A percentile compares a stretch with the other conserved stretches of the same genome.
phyloP scores from a whole-genome alignment of 2,797 vertebrate genomes.

The Podarcis lilfordi region DNA sequence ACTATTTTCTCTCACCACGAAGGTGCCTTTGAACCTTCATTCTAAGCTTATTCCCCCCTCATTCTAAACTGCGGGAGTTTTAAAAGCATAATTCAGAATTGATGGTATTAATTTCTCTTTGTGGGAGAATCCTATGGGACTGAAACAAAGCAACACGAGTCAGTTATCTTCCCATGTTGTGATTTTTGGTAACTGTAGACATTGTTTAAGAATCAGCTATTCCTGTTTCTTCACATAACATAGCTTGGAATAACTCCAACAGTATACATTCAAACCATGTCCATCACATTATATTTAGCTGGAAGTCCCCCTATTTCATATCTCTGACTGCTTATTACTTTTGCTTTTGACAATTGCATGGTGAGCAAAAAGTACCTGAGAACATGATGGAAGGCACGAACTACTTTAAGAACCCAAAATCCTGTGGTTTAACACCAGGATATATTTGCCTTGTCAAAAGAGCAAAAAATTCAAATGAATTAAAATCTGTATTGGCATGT shows the following conservation, averaged over 20 bases:
- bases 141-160: background rate
- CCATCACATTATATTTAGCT: background rate
- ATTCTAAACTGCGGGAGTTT: conserved; percentile 28
- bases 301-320: background rate
- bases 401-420: conserved; percentile 30
- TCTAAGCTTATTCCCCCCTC: background rate
- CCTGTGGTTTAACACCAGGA: background rate
- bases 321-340: background rate
- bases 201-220: background rate
- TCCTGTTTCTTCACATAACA: background rate
- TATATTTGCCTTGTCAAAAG: conserved; percentile 49
- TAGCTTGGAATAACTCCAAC: background rate
- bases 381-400: conserved; percentile 36
- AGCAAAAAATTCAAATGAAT: background rate
- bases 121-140: background rate
- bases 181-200: background rate
- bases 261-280: background rate
- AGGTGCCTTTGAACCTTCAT: background rate
- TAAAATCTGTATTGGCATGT: background rate
- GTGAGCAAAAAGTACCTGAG: conserved; percentile 26
- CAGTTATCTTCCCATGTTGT: background rate
- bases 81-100: conserved; percentile 23
- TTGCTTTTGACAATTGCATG: conserved; percentile 1
- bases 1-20: background rate
- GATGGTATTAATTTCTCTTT: background rate